These are phyloP conservation scores for Eurytoma californica DNA, from an alignment of 2,888 invertebrate species.

Conservation along the genomic window DNA sequence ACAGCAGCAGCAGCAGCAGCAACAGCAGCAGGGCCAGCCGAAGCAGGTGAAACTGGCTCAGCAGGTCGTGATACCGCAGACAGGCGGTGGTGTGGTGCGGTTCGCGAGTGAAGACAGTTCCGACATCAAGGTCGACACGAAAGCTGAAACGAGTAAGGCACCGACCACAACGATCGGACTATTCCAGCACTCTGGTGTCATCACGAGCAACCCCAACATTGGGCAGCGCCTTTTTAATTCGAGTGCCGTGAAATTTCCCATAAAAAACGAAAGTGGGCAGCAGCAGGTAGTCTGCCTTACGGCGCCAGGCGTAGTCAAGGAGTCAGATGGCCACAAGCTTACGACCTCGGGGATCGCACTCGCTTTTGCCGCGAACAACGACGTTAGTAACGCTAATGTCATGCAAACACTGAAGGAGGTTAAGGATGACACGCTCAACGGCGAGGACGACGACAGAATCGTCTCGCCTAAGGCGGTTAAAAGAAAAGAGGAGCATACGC, in stretches of 20 bases:
- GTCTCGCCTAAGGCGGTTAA: constrained; percentile 70
- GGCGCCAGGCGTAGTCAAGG: constrained; percentile 35
- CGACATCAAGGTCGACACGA: not conserved
- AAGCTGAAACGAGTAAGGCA: constrained; percentile 18
- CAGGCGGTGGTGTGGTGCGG: constrained; percentile 58
- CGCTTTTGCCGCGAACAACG: constrained; percentile 66
- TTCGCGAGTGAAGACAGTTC: constrained; percentile 56
- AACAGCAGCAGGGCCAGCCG: constrained; percentile 68
- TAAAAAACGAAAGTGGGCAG: constrained; percentile 60
- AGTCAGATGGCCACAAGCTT: constrained; percentile 50
- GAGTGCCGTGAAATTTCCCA: constrained; percentile 38
- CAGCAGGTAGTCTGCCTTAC: constrained; percentile 57
- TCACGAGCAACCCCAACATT: constrained; percentile 71
- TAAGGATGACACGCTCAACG: constrained; percentile 66
- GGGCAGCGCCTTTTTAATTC: constrained; percentile 69
- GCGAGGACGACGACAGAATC: constrained; percentile 65
- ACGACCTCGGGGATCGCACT: constrained; percentile 68
- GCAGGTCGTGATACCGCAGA: not conserved
- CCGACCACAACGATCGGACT: constrained; percentile 41
- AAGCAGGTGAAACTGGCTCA: constrained; percentile 56
- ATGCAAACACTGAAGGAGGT: constrained; percentile 62
- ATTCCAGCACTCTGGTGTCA: constrained; percentile 67
- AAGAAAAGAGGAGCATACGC: constrained; percentile 66
- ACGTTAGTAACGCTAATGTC: constrained; percentile 59
- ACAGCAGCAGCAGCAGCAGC: constrained; percentile 63